These are phyloP conservation scores for Bos indicus DNA, from an alignment of 2,113 vertebrate species.

Conservation along the genomic window DNA sequence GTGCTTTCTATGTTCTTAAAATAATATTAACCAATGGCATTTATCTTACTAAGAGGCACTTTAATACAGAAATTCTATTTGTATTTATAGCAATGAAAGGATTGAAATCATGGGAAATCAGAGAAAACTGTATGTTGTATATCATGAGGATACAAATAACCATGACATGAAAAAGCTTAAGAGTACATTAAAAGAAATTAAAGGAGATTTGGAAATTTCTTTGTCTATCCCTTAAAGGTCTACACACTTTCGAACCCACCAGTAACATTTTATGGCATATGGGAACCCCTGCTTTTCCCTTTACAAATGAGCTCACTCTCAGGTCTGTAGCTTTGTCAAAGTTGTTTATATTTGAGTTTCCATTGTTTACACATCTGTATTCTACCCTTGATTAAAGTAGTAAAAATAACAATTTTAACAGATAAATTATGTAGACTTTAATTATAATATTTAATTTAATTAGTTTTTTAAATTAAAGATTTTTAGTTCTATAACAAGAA, in stretches of 20 bases:
- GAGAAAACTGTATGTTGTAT: not conserved
- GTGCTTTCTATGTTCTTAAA: not conserved
- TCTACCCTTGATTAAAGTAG: not conserved
- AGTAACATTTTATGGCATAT: not conserved
- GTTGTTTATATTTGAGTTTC: not conserved
- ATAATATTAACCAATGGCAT: not conserved
- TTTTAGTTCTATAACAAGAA: not conserved
- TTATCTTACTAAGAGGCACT: not conserved
- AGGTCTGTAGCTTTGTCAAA: not conserved
- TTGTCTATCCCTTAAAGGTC: not conserved
- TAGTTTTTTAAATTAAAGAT: not conserved
- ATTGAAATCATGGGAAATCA: conserved; percentile 14
- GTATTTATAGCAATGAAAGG: not conserved
- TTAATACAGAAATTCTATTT: not conserved
- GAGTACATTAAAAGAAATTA: not conserved
- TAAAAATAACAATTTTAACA: not conserved
- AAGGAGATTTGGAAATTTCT: not conserved
- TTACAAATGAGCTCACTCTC: not conserved
- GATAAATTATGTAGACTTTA: not conserved
- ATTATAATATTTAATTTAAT: not conserved
- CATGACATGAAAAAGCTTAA: not conserved
- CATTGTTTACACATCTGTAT: not conserved
- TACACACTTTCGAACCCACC: not conserved
- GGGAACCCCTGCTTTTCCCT: not conserved
- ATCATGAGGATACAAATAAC: not conserved